Evolutionary conservation across 2,888 invertebrate species (phyloP).

Genomic region (Protonemura montana): DNA sequence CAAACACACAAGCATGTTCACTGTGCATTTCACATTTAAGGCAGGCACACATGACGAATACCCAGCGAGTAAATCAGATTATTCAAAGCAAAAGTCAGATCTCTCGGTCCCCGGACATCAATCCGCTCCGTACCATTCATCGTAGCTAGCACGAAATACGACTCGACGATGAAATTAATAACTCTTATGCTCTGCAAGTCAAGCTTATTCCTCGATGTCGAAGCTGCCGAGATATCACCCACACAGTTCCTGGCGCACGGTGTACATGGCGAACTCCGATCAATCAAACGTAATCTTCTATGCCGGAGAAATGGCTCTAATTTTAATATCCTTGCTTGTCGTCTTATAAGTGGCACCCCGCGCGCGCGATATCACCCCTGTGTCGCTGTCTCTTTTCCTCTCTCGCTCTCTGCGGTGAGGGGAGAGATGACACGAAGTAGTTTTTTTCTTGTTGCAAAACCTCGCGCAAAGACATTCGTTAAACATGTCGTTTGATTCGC

Average conservation of each 20-base stretch:
- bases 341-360: background rate
- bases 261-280: constrained; percentile 8
- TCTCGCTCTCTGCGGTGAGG: background rate
- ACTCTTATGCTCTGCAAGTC: background rate
- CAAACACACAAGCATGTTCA: no score
- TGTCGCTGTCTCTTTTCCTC: background rate
- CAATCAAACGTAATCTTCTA: constrained; percentile 44
- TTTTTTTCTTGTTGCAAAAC: background rate
- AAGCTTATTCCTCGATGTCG: background rate
- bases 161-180: background rate
- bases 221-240: background rate
- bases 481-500: background rate
- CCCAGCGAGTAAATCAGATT: background rate
- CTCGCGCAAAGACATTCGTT: background rate
- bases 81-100: background rate
- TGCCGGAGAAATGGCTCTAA: constrained; percentile 39
- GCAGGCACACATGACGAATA: background rate
- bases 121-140: background rate
- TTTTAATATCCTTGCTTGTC: constrained; percentile 43
- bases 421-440: background rate
- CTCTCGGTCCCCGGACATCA: background rate
- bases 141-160: background rate
- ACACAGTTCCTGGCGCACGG: background rate
- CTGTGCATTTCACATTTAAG: background rate
- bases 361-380: background rate